Evolutionary conservation across 2,888 invertebrate genomes (phyloP).

Genomic region (Neoaliturus tenellus): DNA sequence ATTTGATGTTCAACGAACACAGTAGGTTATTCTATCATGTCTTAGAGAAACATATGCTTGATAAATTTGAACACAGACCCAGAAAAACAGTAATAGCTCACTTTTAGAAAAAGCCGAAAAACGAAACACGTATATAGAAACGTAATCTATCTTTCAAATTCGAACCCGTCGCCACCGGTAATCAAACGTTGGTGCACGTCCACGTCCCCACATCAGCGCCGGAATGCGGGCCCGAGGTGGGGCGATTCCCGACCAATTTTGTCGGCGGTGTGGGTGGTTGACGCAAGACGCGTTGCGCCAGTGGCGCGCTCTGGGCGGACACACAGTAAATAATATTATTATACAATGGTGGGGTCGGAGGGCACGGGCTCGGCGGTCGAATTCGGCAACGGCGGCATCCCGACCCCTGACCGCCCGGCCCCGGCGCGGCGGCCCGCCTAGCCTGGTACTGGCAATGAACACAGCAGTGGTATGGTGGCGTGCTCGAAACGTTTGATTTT

Average conservation of each 20-base stretch:
- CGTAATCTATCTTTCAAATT: neutral
- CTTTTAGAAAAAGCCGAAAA: too few relatives aligned
- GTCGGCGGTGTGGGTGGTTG: constrained; percentile 14
- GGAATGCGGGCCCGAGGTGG: neutral
- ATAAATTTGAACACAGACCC: too few relatives aligned
- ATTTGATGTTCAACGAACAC: too few relatives aligned
- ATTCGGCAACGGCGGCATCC: neutral
- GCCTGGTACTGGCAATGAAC: too few relatives aligned
- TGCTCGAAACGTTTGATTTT: too few relatives aligned
- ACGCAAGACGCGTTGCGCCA: constrained; percentile 21
- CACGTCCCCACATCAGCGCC: neutral
- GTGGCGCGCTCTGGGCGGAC: constrained; percentile 24
- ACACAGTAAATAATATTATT: constrained; percentile 40
- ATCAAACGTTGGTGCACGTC: neutral
- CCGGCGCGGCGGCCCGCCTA: neutral
- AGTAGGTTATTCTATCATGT: too few relatives aligned
- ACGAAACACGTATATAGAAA: too few relatives aligned
- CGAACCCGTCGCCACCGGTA: neutral
- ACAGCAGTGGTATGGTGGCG: too few relatives aligned
- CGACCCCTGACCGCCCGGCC: constrained; percentile 6
- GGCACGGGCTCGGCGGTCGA: constrained; percentile 15
- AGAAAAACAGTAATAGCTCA: too few relatives aligned
- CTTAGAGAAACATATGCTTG: too few relatives aligned
- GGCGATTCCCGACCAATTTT: neutral
- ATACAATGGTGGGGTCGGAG: constrained; percentile 34